Percentiles rank a stretch among this genome's conserved stretches.
phyloP scores from a whole-genome alignment of 2,113 vertebrate species.

The Melanotaenia duboulayi region DNA sequence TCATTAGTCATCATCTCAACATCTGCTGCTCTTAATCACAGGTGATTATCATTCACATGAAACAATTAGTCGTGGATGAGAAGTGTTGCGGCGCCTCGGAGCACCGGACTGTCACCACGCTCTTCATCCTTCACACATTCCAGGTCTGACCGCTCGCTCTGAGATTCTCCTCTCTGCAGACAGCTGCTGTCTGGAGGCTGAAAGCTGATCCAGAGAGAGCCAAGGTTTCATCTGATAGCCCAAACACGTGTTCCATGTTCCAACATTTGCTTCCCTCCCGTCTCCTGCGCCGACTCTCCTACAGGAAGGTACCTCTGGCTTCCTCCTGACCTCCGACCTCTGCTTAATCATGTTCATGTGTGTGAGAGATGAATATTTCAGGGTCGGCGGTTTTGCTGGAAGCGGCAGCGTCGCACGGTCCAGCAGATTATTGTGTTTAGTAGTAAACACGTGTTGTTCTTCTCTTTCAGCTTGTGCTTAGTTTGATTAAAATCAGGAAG shows the following conservation, averaged over 20 bases:
- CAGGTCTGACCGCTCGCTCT: conserved; percentile 53
- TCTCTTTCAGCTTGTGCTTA: too few species aligned
- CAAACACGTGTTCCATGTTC: conserved; percentile 74
- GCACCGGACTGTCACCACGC: conserved; percentile 40
- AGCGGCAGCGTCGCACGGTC: too few species aligned
- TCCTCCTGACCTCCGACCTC: conserved; percentile 56
- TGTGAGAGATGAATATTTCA: conserved; percentile 16
- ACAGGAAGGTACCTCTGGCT: conserved; percentile 40
- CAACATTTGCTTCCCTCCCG: conserved; percentile 51
- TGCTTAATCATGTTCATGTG: conserved; percentile 22
- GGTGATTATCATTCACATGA: not conserved
- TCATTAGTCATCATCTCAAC: not conserved
- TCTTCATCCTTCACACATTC: conserved; percentile 51
- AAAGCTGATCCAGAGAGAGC: conserved; percentile 60
- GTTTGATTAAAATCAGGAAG: too few species aligned
- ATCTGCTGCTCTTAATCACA: not conserved
- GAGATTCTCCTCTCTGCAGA: conserved; percentile 65
- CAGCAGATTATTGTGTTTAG: too few species aligned
- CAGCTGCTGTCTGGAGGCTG: conserved; percentile 76
- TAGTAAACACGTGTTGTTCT: too few species aligned
- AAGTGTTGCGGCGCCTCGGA: conserved; percentile 27
- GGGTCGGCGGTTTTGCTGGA: conserved; percentile 5
- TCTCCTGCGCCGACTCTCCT: conserved; percentile 39
- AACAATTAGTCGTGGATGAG: too few species aligned
- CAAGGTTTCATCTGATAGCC: conserved; percentile 66